Conservation (phyloP, 2,888 invertebrate genomes). For the Metalampra italica region DNA sequence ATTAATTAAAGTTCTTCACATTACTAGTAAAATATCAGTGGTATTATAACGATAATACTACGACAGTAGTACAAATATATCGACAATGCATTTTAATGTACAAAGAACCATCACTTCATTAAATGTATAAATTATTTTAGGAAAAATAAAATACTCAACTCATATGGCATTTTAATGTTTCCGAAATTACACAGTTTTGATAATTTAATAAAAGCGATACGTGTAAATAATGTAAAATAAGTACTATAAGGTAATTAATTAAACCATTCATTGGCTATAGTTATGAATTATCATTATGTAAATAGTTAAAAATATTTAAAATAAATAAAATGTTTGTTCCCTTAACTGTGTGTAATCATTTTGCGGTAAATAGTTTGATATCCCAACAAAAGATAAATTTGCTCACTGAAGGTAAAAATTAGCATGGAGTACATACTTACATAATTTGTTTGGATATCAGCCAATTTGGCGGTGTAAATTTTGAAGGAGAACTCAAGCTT, state of each 20-base stretch:
- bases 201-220: too few species aligned
- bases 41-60: neutral
- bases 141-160: slow-evolving; percentile 8
- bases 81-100: slow-evolving; percentile 39
- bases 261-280: too few species aligned
- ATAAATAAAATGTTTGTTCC: slow-evolving; percentile 31
- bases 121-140: slow-evolving; percentile 7
- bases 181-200: slow-evolving; percentile 16
- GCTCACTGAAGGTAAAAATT: too few species aligned
- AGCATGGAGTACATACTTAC: too few species aligned
- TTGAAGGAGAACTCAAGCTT: too few species aligned
- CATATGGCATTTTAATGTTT: neutral
- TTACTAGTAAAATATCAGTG: slow-evolving; percentile 4
- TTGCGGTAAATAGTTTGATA: too few species aligned
- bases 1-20: slow-evolving; percentile 8
- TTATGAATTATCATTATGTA: slow-evolving; percentile 21
- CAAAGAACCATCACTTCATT: slow-evolving; percentile 26
- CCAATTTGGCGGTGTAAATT: too few species aligned
- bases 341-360: too few species aligned
- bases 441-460: too few species aligned
- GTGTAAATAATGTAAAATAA: too few species aligned
- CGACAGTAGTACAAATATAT: slow-evolving; percentile 41
- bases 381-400: too few species aligned
- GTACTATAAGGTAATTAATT: too few species aligned
- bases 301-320: slow-evolving; percentile 42